Evolutionary conservation across 1,140 invertebrate species (phyloP), one percentile per base, ranked within the genome.

Genomic region (Drosophila rhopaloa): DNA sequence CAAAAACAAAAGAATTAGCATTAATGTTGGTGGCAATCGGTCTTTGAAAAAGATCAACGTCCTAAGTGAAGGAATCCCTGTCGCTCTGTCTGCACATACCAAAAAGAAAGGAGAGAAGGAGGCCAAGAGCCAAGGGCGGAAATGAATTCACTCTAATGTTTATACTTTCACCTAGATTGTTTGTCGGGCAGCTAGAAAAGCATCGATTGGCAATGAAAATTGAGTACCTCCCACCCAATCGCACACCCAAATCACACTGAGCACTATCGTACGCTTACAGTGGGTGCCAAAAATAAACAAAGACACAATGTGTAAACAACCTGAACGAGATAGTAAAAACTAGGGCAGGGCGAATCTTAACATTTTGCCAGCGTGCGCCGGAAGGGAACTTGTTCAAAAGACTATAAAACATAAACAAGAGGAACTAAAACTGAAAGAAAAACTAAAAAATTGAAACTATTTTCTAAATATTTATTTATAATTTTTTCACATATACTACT

Each of bases 391-490:
- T 84, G 63, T 89, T 84, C 46, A 89, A 89, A 89, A 89, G 80
- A 89, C 84, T 89, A 89, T 71, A 61, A 78, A 54, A 67, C 38
- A 53, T 38, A 66, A 60, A 71, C 74, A 76, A 43, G 9, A 61
- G 56, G 51, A 76, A 68, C 53, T 56, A 68, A 60, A 67, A 76
- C 61, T 46, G 29, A 67, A 44, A 67, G 27, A 37, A 77, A 67
- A 76, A 59, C 54, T 40, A 67, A 53, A 75, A 50, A 70, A 62
- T 72, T 54, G 53, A 65, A 89, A 89, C 84, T 88, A 88, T 83
- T 88, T 89, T 75, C 74, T 89, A 89, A 84, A 89, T 89, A 89
- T 89, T 89, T 89, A 89, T 89, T 89, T 84, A 78, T 80, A 89
- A 84, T 75, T 82, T 74, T 81, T 72, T 81, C 78, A 81, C 81